Base-by-base conservation (phyloP, 1,140 invertebrate genomes). In the Goniozus legneri region DNA sequence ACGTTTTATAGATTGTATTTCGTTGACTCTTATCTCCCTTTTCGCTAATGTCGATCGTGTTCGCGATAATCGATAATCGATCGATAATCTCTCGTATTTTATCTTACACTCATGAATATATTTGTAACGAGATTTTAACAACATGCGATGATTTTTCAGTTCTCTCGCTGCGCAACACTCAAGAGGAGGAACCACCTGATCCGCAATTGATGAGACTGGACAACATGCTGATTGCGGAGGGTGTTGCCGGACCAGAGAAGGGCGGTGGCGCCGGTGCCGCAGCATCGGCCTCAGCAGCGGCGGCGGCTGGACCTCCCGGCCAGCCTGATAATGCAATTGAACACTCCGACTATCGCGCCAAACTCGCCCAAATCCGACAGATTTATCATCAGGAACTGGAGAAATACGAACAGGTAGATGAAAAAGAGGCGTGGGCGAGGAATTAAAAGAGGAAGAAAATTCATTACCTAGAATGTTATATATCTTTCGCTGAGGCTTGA, bases 141-240 rank as follows among this genome's bases (percentile, higher is more conserved):
- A 30, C 40, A 38, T 45, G 37, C 60, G 27, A 67, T 62, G 57
- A 34, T 69, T 65, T 78, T 83, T 10, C 79, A 92, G 95, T 97
- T 24, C 78, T 98, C 46, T 97, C 92, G 56, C 83, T 98, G 62
- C 84, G 95, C 58, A 97, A 97, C 73, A 93, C 92, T 55, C 95
- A 98, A 79, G 96, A 98, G 76, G 96, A 99, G 69, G 96, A 98
- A 66, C 94, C 95, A 1, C 95, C 96, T 67, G 96, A 99, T 80
- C 96, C 97, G 0, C 96, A 99, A 71, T 77, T 99, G 48, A 98
- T 99, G 92, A 82, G 97, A 58, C 77, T 99, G 67, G 97, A 99
- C 78, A 99, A 99, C 77, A 99, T 99, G 97, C 79, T 99, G 67
- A 96, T 98, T 57, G 97, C 97, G 0, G 97, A 99, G 77, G 97